These are phyloP conservation scores for Enoplosus armatus DNA, from an alignment of 2,797 vertebrate genomes.

Conservation along the genomic window DNA sequence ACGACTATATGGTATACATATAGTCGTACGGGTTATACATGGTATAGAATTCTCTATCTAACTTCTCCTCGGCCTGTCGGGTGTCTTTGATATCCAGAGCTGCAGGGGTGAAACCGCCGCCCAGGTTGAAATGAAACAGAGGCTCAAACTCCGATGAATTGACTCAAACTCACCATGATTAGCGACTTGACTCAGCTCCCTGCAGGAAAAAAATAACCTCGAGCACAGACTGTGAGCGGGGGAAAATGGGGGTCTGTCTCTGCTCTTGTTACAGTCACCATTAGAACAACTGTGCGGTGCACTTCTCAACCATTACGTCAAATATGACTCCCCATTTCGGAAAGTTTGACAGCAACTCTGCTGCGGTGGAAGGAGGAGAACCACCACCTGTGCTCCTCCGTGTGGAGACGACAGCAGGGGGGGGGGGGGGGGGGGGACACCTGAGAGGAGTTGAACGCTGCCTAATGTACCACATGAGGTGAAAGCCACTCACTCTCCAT, in stretches of 20 bases:
- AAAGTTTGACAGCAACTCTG: slow-evolving; percentile 49
- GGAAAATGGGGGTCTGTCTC: slow-evolving; percentile 19
- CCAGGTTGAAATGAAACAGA: slow-evolving; percentile 3
- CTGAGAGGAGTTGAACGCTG: neutral
- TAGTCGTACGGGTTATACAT: too few species aligned
- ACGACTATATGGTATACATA: too few species aligned
- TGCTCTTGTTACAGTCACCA: slow-evolving; percentile 13
- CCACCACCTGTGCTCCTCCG: slow-evolving; percentile 3
- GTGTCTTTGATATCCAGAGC: slow-evolving; percentile 8
- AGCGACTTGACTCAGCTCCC: slow-evolving; percentile 21
- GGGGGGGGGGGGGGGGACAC: too few species aligned
- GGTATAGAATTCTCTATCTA: neutral
- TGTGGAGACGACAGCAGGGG: slow-evolving; percentile 12
- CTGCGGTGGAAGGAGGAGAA: slow-evolving; percentile 32
- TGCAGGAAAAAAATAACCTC: slow-evolving; percentile 15
- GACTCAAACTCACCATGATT: slow-evolving; percentile 37
- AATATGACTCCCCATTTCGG: slow-evolving; percentile 57
- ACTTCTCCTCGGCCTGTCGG: neutral
- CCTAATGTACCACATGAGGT: neutral
- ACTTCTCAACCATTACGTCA: slow-evolving; percentile 52
- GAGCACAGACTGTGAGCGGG: slow-evolving; percentile 28
- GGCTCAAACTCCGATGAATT: slow-evolving; percentile 10
- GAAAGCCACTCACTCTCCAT: neutral
- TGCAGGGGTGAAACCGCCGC: neutral
- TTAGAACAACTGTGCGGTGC: slow-evolving; percentile 50